A percentile compares a stretch with the other conserved stretches of the same genome.
Evolutionary conservation across 2,797 vertebrate species (phyloP).

Genomic region (Notamacropus eugenii): DNA sequence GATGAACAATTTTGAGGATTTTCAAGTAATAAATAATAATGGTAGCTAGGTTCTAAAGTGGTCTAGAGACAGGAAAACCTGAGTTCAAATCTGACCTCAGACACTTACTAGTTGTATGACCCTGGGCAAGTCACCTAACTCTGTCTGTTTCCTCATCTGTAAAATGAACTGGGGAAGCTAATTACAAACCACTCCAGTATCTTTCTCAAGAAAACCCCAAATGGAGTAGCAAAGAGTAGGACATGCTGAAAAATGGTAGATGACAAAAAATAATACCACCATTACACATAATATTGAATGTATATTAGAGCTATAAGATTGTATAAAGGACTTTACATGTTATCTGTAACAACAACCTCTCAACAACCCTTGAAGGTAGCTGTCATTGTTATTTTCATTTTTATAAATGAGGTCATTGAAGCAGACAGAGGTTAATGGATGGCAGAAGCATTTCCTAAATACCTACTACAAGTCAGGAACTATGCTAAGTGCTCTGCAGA

Average conservation of each 20-base stretch:
- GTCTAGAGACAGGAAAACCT: not conserved
- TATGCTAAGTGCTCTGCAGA: not conserved
- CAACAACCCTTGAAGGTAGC: not conserved
- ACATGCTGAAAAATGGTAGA: not conserved
- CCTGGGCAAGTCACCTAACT: not conserved
- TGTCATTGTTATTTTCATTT: not conserved
- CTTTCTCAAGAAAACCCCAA: not conserved
- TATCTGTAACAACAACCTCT: not conserved
- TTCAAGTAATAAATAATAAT: not conserved
- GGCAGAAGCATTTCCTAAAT: not conserved
- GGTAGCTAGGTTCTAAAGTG: not conserved
- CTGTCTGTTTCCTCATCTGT: not conserved
- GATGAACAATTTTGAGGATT: not conserved
- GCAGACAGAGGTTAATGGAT: not conserved
- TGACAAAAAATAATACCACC: too few species aligned
- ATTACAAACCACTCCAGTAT: not conserved
- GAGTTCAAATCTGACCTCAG: not conserved
- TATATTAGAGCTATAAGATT: not conserved
- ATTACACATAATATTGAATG: too few species aligned
- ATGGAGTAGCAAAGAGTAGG: not conserved
- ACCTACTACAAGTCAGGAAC: not conserved
- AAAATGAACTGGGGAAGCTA: not conserved
- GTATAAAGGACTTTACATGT: not conserved
- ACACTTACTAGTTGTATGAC: not conserved
- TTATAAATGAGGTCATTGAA: not conserved